Conservation (phyloP, 2,797 vertebrate genomes). For the Balearica regulorum region DNA sequence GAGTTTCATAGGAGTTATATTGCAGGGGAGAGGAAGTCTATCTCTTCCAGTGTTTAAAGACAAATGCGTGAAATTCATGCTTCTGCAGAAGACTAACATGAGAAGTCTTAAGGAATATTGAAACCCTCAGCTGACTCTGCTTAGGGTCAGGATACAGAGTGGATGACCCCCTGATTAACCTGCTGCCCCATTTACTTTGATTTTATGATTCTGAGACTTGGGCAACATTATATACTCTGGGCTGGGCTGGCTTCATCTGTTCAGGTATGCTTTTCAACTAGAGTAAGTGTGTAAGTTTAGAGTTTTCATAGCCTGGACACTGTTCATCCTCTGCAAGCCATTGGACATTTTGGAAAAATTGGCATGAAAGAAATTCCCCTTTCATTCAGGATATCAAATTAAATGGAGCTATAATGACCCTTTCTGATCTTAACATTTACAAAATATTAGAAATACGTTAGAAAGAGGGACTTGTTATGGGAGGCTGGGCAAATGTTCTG, state of each 20-base stretch:
- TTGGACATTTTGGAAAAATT: background rate
- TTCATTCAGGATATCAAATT: background rate
- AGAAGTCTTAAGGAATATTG: background rate
- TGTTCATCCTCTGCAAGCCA: background rate
- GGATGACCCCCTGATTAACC: background rate
- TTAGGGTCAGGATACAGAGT: background rate
- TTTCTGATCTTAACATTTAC: background rate
- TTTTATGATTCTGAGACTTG: background rate
- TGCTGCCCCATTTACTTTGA: background rate
- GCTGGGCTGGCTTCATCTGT: background rate
- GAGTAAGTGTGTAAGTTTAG: background rate
- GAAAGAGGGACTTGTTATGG: background rate
- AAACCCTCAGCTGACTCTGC: background rate
- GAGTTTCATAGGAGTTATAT: background rate
- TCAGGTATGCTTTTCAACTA: background rate
- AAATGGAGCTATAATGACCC: fast-evolving
- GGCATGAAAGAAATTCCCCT: background rate
- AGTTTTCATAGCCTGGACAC: background rate
- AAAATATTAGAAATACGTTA: background rate
- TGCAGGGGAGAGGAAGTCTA: background rate
- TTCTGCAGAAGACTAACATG: background rate
- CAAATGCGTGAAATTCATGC: background rate
- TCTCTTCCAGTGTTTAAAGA: background rate
- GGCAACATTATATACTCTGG: background rate
- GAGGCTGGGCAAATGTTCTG: background rate